Percentiles rank a stretch among this genome's conserved stretches.
Conservation (phyloP, 2,888 invertebrate species). For the Spilarctia lutea region DNA sequence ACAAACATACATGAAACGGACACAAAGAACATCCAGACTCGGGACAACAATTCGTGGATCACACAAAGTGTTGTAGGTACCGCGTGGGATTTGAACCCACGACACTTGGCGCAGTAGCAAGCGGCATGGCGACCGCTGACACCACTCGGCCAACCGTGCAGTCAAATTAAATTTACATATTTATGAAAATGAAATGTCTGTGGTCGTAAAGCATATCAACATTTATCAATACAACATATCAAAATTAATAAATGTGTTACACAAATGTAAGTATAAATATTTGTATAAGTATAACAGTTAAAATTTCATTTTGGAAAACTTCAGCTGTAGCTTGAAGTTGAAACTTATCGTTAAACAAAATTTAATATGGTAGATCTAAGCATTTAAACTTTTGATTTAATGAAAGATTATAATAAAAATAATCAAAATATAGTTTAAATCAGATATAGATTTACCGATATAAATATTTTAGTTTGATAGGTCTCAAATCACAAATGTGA, state of each 20-base stretch:
- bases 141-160: no score
- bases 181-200: constrained; percentile 53
- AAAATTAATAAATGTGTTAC: not conserved
- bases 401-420: not conserved
- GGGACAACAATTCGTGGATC: no score
- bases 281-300: not conserved
- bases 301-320: not conserved
- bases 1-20: no score
- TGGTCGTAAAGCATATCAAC: constrained; percentile 37
- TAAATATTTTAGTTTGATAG: not conserved
- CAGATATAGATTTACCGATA: not conserved
- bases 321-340: not conserved
- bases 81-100: no score
- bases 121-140: no score
- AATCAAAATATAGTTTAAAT: not conserved
- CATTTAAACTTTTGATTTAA: not conserved
- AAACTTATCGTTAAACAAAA: not conserved
- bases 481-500: constrained; percentile 2
- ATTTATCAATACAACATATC: constrained; percentile 14
- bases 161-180: constrained; percentile 64
- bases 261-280: not conserved
- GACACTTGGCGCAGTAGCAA: no score
- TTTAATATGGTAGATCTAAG: not conserved
- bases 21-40: no score
- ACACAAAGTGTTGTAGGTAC: no score